Evolutionary conservation across 2,888 invertebrate genomes (phyloP), one percentile per base, ranked within the genome.

Genomic region (Cartodere bifasciata): DNA sequence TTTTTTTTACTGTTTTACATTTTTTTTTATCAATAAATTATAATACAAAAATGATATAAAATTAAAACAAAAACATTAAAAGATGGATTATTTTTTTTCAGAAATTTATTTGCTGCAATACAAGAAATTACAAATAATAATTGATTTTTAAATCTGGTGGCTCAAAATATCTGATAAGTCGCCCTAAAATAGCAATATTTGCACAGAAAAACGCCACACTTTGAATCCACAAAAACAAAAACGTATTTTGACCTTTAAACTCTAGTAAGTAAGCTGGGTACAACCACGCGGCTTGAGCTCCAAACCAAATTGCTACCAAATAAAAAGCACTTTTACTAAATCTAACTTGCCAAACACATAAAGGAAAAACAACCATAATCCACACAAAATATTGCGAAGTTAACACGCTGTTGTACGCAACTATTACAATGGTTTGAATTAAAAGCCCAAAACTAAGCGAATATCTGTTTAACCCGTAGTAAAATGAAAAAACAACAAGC

Each of bases 321-420:
- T 72, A 44, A 1, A 70, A 32, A 0, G 69, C 65, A 33, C 61
- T 58, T 6, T 54, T 56, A 4, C 63, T 47, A 3, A 79, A 61
- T 38, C 66, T 65, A 15, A 90, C 68, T 48, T 74, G 72, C 40
- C 83, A 81, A 1, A 80, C 59, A 35, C 84, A 75, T 13, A 91
- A 50, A 0, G 98, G 97, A 11, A 97, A 58, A 4, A 97, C 57
- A 2, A 87, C 82, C 35, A 97, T 59, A 52, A 91, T 92, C 98
- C 98, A 98, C 28, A 97, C 70, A 46, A 94, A 94, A 55, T 95
- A 95, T 53, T 95, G 98, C 4, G 95, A 92, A 1, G 98, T 98
- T 53, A 92, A 72, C 0, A 98, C 97, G 44, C 88, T 84, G 62
- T 98, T 99, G 49, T 84, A 92, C 2, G 82, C 74, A 0, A 98